Percentiles rank a stretch among this genome's conserved stretches.
Evolutionary conservation across 2,888 invertebrate genomes (phyloP).

Genomic region (Eupsilia transversa): DNA sequence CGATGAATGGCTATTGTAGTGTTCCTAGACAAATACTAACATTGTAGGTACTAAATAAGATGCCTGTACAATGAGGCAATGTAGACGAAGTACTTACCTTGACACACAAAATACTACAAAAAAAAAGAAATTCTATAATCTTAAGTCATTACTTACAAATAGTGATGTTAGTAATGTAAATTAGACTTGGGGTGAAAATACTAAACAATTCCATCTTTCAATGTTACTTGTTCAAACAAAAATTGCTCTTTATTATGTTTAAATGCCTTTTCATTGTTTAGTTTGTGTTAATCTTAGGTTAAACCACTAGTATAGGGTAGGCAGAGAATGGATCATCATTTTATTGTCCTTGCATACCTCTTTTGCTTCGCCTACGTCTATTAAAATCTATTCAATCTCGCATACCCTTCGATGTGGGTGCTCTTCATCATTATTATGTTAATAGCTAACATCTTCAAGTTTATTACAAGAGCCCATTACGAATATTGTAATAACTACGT

Average conservation of each 20-base stretch:
- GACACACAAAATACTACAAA: constrained; percentile 56
- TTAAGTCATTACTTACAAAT: constrained; percentile 36
- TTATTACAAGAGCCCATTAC: constrained; percentile 25
- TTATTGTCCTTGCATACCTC: constrained; percentile 64
- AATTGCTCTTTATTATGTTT: neutral
- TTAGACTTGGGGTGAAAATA: constrained; percentile 36
- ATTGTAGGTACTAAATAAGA: constrained; percentile 51
- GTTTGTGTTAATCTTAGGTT: neutral
- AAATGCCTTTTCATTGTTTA: neutral
- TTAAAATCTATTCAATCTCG: constrained; percentile 52
- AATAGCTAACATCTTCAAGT: constrained; percentile 47
- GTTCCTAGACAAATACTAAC: constrained; percentile 41
- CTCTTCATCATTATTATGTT: constrained; percentile 54
- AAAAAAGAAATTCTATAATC: constrained; percentile 60
- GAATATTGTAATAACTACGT: constrained; percentile 28
- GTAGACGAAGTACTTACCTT: constrained; percentile 52
- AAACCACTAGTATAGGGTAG: constrained; percentile 11
- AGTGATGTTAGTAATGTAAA: constrained; percentile 41
- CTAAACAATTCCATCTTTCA: constrained; percentile 2
- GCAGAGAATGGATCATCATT: constrained; percentile 48
- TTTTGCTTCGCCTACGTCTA: constrained; percentile 66
- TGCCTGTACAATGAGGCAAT: constrained; percentile 50
- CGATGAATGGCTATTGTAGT: constrained; percentile 60
- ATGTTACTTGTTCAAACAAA: constrained; percentile 12
- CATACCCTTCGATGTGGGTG: constrained; percentile 59